A percentile compares a stretch with the other conserved stretches of the same genome.
These are phyloP conservation scores for Toxostoma redivivum DNA, from an alignment of 2,113 vertebrate species.

Conservation along the genomic window DNA sequence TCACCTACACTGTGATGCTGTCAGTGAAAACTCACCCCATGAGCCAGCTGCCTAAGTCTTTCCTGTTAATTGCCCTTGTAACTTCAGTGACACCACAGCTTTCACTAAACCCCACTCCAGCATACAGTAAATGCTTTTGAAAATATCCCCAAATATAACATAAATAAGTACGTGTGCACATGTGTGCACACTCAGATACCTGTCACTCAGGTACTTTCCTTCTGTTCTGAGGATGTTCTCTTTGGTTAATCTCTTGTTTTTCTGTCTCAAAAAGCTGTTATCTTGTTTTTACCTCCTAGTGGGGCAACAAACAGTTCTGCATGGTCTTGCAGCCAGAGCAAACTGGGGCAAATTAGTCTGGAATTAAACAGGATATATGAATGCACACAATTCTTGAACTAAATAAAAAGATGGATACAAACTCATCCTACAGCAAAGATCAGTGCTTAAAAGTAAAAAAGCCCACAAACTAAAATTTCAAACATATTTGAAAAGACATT, in stretches of 20 bases:
- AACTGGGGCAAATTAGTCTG: neutral
- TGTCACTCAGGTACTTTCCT: neutral
- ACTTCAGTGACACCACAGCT: neutral
- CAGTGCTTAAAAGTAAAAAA: neutral
- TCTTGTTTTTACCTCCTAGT: neutral
- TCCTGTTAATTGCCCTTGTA: neutral
- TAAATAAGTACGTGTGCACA: fast-evolving
- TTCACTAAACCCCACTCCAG: neutral
- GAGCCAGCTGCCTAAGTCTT: neutral
- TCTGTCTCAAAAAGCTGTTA: neutral
- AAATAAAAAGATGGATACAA: neutral
- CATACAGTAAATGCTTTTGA: neutral
- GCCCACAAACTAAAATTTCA: neutral
- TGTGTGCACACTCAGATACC: neutral
- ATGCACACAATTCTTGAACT: neutral
- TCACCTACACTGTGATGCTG: neutral
- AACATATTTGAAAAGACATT: neutral
- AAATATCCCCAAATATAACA: neutral
- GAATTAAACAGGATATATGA: neutral
- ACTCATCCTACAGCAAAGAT: neutral
- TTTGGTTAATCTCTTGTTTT: neutral
- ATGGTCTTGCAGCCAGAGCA: neutral
- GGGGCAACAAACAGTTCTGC: neutral
- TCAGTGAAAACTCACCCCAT: neutral
- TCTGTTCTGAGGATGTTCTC: neutral